A percentile compares a stretch with the other conserved stretches of the same genome.
These are phyloP conservation scores for Calliopsis andreniformis DNA, from an alignment of 1,140 invertebrate genomes.

Conservation along the genomic window DNA sequence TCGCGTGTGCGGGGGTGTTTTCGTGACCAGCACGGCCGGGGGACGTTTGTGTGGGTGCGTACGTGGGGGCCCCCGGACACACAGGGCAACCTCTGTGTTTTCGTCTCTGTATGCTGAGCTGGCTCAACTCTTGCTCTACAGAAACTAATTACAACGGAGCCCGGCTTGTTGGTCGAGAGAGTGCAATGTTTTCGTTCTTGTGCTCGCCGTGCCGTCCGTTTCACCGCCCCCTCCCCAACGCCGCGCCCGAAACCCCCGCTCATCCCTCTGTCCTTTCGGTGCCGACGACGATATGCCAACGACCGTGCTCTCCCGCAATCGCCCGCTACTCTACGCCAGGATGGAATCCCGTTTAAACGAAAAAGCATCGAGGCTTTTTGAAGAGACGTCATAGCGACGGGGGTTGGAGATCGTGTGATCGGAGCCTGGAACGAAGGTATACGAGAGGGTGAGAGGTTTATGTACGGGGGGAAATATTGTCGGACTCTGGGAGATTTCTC, in stretches of 20 bases:
- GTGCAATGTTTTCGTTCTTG: conserved; percentile 69
- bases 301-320: conserved; percentile 39
- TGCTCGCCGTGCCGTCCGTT: conserved; percentile 46
- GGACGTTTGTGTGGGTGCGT: background rate
- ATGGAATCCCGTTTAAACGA: conserved; percentile 40
- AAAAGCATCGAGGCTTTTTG: conserved; percentile 55
- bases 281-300: conserved; percentile 46
- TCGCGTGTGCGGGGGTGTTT: background rate
- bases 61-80: conserved; percentile 1
- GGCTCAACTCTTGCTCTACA: conserved; percentile 65
- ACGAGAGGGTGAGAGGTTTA: no score
- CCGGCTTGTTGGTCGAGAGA: conserved; percentile 66
- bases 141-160: conserved; percentile 69
- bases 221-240: conserved; percentile 23
- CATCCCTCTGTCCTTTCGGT: background rate
- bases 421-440: no score
- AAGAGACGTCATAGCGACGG: conserved; percentile 1
- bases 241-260: background rate
- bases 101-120: conserved; percentile 59
- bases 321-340: conserved; percentile 41
- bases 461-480: no score
- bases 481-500: no score
- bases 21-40: background rate
- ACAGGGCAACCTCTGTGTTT: conserved; percentile 30
- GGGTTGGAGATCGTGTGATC: background rate